Evolutionary conservation across 30 jellyfish, hydroid and myxozoan genomes (phyloP), one percentile per base, ranked within the genome.

Genomic region (Chironex yamaguchii): DNA sequence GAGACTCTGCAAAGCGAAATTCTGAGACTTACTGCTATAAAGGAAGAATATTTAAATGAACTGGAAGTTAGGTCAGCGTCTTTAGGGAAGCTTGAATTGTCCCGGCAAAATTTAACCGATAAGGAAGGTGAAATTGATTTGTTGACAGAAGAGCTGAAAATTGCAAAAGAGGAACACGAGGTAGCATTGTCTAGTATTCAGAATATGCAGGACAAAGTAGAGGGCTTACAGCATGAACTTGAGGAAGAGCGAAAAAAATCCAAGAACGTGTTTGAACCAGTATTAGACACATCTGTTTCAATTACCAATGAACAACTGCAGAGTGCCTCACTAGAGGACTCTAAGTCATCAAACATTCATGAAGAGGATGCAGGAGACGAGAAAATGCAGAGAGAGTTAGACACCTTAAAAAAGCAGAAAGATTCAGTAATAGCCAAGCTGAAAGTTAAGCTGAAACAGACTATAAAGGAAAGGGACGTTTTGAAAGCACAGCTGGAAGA

Each of bases 401-500:
- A 49, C 4, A 89, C 29, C 34, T 34, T 31, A 21, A 35, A 53
- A 63, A 83, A 68, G 31, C 96, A 84, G 70, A 93, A 88, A 64
- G 96, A 93, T 52, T 73, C 90, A 9, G 84, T 88, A 12, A 82
- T 93, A 30, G 92, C 85, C 0, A 93, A 93, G 62, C 67, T 92
- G 85, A 92, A 92, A 75, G 21, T 92, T 48, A 92, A 92, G 53
- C 67, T 93, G 87, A 93, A 89, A 35, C 96, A 88, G 14, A 81
- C 88, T 1, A 82, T 93, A 6, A 85, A 93, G 49, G 97, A 85
- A 29, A 88, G 96, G 0, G 97, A 88, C 33, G 92, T 81, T 3
- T 34, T 93, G 73, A 81, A 74, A 20, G 96, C 65, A 2, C 88
- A 93, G 76, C 79, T 84, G 35, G 96, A 88, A 52, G 54, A 97